These are phyloP conservation scores for Anarsia innoxiella DNA, from an alignment of 2,888 invertebrate species.

Conservation along the genomic window DNA sequence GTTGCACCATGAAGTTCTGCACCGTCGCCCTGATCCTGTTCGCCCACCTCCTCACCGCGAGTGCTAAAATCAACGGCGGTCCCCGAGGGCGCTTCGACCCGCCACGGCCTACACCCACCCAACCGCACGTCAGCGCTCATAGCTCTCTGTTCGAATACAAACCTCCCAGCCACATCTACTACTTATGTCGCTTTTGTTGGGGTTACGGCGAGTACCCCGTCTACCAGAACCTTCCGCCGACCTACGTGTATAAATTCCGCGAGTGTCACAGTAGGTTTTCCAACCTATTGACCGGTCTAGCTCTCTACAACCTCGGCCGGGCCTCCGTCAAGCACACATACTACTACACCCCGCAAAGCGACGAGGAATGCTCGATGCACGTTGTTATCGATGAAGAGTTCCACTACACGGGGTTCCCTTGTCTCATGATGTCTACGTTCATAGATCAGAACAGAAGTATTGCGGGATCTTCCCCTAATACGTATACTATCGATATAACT, in stretches of 20 bases:
- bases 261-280: constrained; percentile 50
- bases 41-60: constrained; percentile 11
- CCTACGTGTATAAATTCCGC: constrained; percentile 55
- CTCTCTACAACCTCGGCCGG: constrained; percentile 60
- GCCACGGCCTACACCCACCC: constrained; percentile 15
- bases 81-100: constrained; percentile 35
- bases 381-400: constrained; percentile 41
- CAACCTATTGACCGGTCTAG: constrained; percentile 51
- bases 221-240: constrained; percentile 51
- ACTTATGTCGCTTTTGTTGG: constrained; percentile 48
- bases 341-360: constrained; percentile 35
- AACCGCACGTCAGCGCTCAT: constrained; percentile 42
- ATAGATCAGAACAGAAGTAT: constrained; percentile 26
- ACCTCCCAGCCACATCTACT: constrained; percentile 51
- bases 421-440: constrained; percentile 61
- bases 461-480: too few relatives aligned
- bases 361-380: constrained; percentile 57
- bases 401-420: constrained; percentile 53
- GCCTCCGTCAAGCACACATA: constrained; percentile 35
- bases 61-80: constrained; percentile 45
- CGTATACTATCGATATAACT: too few relatives aligned
- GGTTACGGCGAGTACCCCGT: constrained; percentile 49
- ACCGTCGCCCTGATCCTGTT: constrained; percentile 24
- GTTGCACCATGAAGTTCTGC: constrained; percentile 46
- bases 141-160: constrained; percentile 57